phyloP scores from a whole-genome alignment of 2,888 invertebrate genomes.

The Chalcosyrphus nemorum region DNA sequence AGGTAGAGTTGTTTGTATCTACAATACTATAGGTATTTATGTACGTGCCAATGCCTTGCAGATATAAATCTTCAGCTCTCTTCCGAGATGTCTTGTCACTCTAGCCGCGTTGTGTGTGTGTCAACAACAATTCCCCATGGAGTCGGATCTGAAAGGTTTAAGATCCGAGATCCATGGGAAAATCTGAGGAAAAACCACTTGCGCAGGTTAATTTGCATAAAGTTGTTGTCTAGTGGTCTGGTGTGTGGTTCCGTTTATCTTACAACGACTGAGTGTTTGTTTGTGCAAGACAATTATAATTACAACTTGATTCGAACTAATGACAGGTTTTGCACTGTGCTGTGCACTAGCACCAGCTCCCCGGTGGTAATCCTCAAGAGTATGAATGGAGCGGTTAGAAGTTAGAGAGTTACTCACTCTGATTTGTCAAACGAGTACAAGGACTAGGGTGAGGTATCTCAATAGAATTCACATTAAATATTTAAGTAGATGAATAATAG shows the following conservation, averaged over 20 bases:
- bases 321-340: conserved; percentile 51
- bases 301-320: conserved; percentile 61
- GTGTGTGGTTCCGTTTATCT: conserved; percentile 44
- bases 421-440: conserved; percentile 61
- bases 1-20: conserved; percentile 32
- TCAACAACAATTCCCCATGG: conserved; percentile 57
- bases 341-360: neutral
- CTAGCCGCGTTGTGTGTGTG: conserved; percentile 57
- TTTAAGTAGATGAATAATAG: conserved; percentile 31
- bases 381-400: conserved; percentile 31
- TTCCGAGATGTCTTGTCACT: conserved; percentile 46
- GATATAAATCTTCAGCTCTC: conserved; percentile 43
- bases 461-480: neutral
- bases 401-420: conserved; percentile 24
- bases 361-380: conserved; percentile 35
- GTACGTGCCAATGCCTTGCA: conserved; percentile 56
- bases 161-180: conserved; percentile 64
- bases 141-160: conserved; percentile 37
- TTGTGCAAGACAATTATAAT: conserved; percentile 57
- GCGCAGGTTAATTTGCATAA: conserved; percentile 55
- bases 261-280: neutral
- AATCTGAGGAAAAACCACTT: conserved; percentile 69
- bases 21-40: neutral
- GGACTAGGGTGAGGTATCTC: conserved; percentile 60
- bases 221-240: conserved; percentile 45